Conservation (phyloP, 2,888 invertebrate species). For the Rhagonycha lutea region DNA sequence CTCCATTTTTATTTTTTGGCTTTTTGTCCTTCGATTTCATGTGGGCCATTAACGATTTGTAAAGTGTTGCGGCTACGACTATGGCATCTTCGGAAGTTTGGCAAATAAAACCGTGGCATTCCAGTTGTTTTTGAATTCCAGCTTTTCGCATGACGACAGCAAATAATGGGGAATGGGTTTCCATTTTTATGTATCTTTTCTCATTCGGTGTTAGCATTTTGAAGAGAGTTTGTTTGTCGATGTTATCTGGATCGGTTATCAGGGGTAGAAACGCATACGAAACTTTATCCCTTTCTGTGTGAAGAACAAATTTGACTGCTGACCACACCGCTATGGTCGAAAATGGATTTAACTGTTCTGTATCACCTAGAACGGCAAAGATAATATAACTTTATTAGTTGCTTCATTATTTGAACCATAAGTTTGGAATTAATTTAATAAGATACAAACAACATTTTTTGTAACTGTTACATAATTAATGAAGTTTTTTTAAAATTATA, state of each 20-base stretch:
- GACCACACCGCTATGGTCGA: constrained; percentile 94
- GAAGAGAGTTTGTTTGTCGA: constrained; percentile 74
- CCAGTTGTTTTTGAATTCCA: constrained; percentile 76
- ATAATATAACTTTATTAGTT: neutral
- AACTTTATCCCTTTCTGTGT: constrained; percentile 58
- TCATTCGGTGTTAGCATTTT: constrained; percentile 60
- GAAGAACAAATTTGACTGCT: constrained; percentile 82
- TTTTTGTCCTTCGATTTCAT: constrained; percentile 69
- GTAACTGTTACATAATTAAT: neutral
- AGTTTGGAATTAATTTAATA: neutral
- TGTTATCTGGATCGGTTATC: constrained; percentile 79
- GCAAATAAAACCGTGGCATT: constrained; percentile 91
- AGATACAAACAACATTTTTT: too few relatives aligned
- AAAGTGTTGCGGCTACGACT: constrained; percentile 87
- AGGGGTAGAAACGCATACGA: constrained; percentile 81
- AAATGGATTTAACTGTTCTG: constrained; percentile 77
- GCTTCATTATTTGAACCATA: neutral
- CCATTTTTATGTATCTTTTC: constrained; percentile 62
- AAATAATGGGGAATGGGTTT: constrained; percentile 80
- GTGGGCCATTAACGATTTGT: constrained; percentile 84
- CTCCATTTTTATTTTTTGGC: constrained; percentile 72
- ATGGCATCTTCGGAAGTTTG: constrained; percentile 89
- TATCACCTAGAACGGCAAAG: constrained; percentile 52
- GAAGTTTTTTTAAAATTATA: neutral
- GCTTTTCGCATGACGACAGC: constrained; percentile 87